phyloP scores from a whole-genome alignment of 2,113 vertebrate genomes.

The Tragelaphus scriptus region DNA sequence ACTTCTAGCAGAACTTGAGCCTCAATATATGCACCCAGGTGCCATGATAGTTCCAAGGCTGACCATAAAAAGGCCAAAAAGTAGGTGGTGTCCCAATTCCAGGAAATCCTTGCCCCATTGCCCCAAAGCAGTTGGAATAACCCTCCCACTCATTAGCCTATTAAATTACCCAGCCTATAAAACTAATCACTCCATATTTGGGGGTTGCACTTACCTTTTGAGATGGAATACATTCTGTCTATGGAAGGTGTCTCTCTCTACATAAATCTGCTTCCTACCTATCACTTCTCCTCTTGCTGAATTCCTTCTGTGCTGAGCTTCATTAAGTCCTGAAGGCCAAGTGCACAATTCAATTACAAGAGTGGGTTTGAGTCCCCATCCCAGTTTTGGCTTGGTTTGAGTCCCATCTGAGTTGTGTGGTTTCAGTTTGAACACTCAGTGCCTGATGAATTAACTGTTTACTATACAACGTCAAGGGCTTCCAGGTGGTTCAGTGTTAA shows the following conservation, averaged over 20 bases:
- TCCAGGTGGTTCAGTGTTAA: background rate
- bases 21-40: background rate
- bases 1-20: background rate
- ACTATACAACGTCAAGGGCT: background rate
- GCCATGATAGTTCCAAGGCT: background rate
- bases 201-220: background rate
- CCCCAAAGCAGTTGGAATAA: background rate
- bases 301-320: background rate
- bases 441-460: background rate
- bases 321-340: background rate
- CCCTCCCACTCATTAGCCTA: background rate
- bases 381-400: background rate
- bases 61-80: background rate
- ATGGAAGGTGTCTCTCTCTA: background rate
- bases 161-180: background rate
- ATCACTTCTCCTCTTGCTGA: background rate
- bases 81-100: background rate
- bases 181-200: background rate
- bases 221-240: background rate
- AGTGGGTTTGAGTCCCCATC: background rate
- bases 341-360: background rate
- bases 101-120: background rate
- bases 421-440: background rate
- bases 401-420: background rate
- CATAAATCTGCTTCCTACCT: background rate